Evolutionary conservation across 2,113 vertebrate species (phyloP), one percentile per base, ranked within the genome.

Genomic region (Ifrita kowaldi): DNA sequence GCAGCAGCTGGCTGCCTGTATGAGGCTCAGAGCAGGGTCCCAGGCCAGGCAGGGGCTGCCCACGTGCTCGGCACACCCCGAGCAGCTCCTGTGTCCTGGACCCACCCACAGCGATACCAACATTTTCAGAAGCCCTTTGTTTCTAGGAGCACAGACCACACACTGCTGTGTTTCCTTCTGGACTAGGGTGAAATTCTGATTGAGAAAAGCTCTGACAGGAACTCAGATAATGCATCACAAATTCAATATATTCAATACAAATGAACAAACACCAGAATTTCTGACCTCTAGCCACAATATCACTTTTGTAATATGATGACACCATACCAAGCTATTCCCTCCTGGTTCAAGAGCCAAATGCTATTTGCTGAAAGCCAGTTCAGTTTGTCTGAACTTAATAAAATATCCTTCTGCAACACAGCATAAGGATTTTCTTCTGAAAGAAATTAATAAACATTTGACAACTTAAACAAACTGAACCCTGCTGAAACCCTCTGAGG

Each of bases 381-480:
- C 65, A 28, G 55, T 95, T 89, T 91, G 76, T 92, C 91, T 97
- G 84, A 95, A 84, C 73, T 95, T 86, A 95, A 95, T 96, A 96
- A 97, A 86, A 94, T 71, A 92, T 37, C 67, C 90, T 94, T 95
- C 82, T 89, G 68, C 62, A 93, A 83, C 17, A 85, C 89, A 80
- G 63, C 23, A 41, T 64, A 89, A 56, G 50, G 53, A 77, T 84
- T 91, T 94, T 77, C 87, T 94, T 95, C 85, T 91, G 88, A 84
- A 74, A 85, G 84, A 96, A 97, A 95, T 95, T 84, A 89, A 95
- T 86, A 96, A 97, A 95, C 81, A 96, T 94, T 93, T 96, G 93
- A 96, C 95, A 95, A 92, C 89, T 84, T 87, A 96, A 98, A 96
- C 74, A 97, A 97, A 87, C 87, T 52, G 77, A 96, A 77, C 30